Conservation (phyloP, 2,113 vertebrate genomes). For the Psilopsiagon aurifrons region DNA sequence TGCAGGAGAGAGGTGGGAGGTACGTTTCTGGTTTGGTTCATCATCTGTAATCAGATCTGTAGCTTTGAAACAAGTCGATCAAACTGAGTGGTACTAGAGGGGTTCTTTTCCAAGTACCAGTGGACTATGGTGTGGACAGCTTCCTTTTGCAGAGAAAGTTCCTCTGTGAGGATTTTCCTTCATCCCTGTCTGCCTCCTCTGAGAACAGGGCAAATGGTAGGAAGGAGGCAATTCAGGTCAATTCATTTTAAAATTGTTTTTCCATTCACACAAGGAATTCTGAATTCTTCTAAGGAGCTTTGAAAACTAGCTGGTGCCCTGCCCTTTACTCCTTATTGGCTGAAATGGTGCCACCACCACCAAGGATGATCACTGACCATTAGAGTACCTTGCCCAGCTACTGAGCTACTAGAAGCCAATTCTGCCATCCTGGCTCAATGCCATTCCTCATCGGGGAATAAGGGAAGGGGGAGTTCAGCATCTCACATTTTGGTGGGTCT, state of each 20-base stretch:
- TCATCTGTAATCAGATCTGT: background rate
- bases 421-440: background rate
- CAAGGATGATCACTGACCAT: background rate
- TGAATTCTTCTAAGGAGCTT: background rate
- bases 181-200: background rate
- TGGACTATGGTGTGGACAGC: background rate
- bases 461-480: background rate
- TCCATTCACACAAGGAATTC: background rate
- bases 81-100: background rate
- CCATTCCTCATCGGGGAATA: background rate
- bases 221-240: background rate
- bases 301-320: background rate
- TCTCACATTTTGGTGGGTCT: background rate
- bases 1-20: background rate
- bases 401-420: background rate
- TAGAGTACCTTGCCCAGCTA: fast-evolving
- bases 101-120: background rate
- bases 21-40: background rate
- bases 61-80: background rate
- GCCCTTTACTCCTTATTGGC: background rate
- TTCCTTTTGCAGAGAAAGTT: background rate
- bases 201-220: background rate
- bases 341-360: background rate
- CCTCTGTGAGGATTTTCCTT: background rate
- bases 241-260: background rate